These are phyloP conservation scores for Anser cygnoides DNA, from an alignment of 2,113 vertebrate species.

Conservation along the genomic window DNA sequence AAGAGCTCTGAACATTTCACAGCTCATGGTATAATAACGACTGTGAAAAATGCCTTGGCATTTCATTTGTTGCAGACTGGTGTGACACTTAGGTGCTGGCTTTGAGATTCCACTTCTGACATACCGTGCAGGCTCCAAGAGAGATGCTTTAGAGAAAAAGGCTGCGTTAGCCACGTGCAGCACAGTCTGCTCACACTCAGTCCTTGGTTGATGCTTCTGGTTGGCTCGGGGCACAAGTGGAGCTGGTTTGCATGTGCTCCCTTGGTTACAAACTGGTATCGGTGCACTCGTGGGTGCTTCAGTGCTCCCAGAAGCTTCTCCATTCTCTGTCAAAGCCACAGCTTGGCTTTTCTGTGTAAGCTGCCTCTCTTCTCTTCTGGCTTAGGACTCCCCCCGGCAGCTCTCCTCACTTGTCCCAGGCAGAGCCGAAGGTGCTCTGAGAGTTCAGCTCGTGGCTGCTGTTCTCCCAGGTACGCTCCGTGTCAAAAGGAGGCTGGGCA, in stretches of 20 bases:
- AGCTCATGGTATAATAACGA: not conserved
- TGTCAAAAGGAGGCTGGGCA: not conserved
- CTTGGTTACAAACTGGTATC: not conserved
- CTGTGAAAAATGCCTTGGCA: not conserved
- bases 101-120: not conserved
- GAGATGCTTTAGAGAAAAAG: not conserved
- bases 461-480: not conserved
- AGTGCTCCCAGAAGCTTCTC: not conserved
- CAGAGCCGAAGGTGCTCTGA: not conserved
- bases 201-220: not conserved
- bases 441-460: not conserved
- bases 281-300: not conserved
- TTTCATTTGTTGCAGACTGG: not conserved
- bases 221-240: not conserved
- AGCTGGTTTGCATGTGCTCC: not conserved
- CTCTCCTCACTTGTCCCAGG: not conserved
- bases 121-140: not conserved
- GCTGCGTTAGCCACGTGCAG: not conserved
- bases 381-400: not conserved
- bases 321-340: not conserved
- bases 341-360: not conserved
- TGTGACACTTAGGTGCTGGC: not conserved
- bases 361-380: not conserved
- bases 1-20: not conserved
- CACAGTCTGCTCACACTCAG: not conserved